Evolutionary conservation across 2,797 vertebrate species (phyloP).

Genomic region (Anguilla marmorata): DNA sequence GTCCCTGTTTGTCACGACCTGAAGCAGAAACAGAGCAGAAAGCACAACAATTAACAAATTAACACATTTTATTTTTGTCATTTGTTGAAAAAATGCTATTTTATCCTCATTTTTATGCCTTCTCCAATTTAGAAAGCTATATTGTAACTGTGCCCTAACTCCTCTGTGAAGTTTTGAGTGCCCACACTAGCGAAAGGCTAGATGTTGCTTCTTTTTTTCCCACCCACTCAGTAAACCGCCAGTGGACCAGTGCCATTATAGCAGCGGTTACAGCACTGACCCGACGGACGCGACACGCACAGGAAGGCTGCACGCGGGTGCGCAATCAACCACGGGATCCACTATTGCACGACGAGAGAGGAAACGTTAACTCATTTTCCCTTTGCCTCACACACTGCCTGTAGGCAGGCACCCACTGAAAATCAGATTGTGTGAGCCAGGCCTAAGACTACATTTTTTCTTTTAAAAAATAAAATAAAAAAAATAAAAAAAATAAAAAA

Average conservation of each 20-base stretch:
- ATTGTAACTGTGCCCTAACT: neutral
- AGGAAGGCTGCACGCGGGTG: neutral
- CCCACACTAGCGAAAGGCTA: neutral
- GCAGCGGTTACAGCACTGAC: neutral
- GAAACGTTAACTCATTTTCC: too few species aligned
- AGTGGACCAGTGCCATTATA: neutral
- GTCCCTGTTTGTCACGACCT: slow-evolving; percentile 95
- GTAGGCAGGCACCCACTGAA: too few species aligned
- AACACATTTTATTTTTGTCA: neutral
- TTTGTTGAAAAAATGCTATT: neutral
- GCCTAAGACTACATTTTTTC: too few species aligned
- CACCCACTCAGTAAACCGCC: neutral
- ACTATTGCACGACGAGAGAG: neutral
- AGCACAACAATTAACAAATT: neutral
- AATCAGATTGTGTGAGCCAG: too few species aligned
- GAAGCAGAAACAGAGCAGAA: neutral
- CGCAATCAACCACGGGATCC: neutral
- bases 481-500: too few species aligned
- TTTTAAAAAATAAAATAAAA: too few species aligned
- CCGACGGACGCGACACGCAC: neutral
- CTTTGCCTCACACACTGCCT: too few species aligned
- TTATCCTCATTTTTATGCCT: neutral
- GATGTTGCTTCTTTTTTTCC: neutral
- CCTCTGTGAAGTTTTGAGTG: neutral
- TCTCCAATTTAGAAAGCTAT: neutral